Base-by-base conservation (phyloP, 2,797 vertebrate genomes). In the Acanthornis magna region DNA sequence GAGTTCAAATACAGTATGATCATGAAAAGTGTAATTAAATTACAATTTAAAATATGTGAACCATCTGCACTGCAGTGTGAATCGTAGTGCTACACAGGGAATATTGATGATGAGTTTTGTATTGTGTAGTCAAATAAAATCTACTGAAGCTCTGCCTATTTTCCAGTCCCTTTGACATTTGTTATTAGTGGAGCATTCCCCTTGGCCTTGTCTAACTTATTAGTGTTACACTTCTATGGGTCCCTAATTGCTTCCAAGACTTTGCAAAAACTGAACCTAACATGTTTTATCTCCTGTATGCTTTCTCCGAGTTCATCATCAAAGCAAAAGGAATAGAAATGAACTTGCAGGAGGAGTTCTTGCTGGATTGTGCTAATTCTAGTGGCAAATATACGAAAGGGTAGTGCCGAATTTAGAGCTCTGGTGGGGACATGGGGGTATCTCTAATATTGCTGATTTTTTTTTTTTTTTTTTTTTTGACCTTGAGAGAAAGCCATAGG, bases 11-110 rank as follows among this genome's bases (percentile, higher is more conserved):
- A 65, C n/a, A 79, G 84, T 70, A 48, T 29, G 34, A 60, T 88
- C 23, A 51, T 54, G 85, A 94, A 77, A n/a, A 66, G 38, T 5
- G 9, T 88, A 92, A 95, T 95, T 96, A 95, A 95, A 91, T 91
- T 94, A 79, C 70, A 57, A 58, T 89, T 95, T 89, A 90, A 96
- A 97, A 77, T 90, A 96, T 66, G 66, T 89, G 91, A 94, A 51
- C 91, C 78, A 91, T 93, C 93, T 96, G 92, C 57, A 85, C 47
- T 75, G 40, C 78, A 51, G 48, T 80, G 70, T 62, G 78, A 70
- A 47, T 88, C 10, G 8, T 47, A 91, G 51, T 55, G 36, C 40
- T 89, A 62, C 42, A 10, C 3, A 65, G 72, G 86, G 92, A 93
- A 95, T 96, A 95, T 27, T 86, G 62, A 80, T 67, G 63, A 47